phyloP scores from a whole-genome alignment of 2,797 vertebrate species.

The Platalea minor region DNA sequence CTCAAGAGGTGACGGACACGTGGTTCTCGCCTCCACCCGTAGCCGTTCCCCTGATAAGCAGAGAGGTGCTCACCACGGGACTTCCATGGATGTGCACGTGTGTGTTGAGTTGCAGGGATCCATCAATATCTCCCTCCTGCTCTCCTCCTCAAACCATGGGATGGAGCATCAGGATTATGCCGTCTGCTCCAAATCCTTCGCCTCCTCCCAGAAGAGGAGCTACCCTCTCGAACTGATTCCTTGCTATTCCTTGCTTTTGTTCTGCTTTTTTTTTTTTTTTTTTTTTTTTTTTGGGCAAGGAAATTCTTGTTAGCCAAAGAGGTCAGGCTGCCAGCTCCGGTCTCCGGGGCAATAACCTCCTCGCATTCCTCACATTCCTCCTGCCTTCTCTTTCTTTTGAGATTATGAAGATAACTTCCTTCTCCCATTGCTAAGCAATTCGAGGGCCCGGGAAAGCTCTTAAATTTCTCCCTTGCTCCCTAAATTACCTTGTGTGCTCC shows the following conservation, averaged over 20 bases:
- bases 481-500: not conserved
- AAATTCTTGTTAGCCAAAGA: constrained; percentile 30
- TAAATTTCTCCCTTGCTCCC: not conserved
- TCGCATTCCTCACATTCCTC: constrained; percentile 54
- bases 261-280: not conserved
- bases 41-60: not conserved
- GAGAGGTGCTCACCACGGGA: not conserved
- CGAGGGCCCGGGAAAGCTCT: not conserved
- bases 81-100: fast-evolving
- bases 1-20: fast-evolving
- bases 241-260: not conserved
- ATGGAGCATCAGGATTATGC: not conserved
- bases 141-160: fast-evolving
- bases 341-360: constrained; percentile 59
- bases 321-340: constrained; percentile 32
- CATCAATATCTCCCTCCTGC: not conserved
- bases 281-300: not conserved
- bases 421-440: constrained; percentile 43
- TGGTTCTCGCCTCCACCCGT: not conserved
- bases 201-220: not conserved
- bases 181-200: not conserved
- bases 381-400: constrained; percentile 61
- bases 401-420: constrained; percentile 66
- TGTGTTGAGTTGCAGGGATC: not conserved
- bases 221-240: not conserved